Evolutionary conservation across 2,797 vertebrate genomes (phyloP).

Genomic region (Pelobates cultripes): DNA sequence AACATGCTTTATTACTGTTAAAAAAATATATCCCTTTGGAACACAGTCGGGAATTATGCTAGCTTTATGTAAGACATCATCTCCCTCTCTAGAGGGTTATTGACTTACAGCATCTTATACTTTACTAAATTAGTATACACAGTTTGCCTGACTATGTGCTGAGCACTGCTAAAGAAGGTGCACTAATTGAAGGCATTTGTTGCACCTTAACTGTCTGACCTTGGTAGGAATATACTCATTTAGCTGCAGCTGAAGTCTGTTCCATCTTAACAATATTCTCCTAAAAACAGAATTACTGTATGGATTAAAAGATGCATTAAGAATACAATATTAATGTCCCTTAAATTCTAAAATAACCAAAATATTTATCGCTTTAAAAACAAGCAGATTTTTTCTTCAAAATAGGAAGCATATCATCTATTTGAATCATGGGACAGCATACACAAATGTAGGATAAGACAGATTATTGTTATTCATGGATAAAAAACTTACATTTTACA

Average conservation of each 20-base stretch:
- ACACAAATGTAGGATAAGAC: too few relatives aligned
- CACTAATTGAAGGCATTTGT: slow-evolving; percentile 37
- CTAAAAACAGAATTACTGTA: slow-evolving; percentile 32
- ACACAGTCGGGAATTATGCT: slow-evolving; percentile 44
- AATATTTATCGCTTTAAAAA: too few relatives aligned
- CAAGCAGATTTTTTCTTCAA: too few relatives aligned
- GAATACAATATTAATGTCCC: too few relatives aligned
- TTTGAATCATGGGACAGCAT: too few relatives aligned
- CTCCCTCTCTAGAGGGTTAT: slow-evolving; percentile 38
- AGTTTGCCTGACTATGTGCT: slow-evolving; percentile 43
- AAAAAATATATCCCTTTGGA: slow-evolving; percentile 44
- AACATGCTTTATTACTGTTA: slow-evolving; percentile 44
- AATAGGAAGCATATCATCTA: too few relatives aligned
- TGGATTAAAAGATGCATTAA: not conserved
- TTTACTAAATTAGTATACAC: slow-evolving; percentile 47
- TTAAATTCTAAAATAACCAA: not conserved
- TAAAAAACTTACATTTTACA: too few relatives aligned
- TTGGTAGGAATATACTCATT: slow-evolving; percentile 20
- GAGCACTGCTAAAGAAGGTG: slow-evolving; percentile 41
- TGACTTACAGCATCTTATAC: slow-evolving; percentile 48
- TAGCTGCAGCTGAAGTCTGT: not conserved
- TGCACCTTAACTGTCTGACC: slow-evolving; percentile 42
- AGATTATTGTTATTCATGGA: too few relatives aligned
- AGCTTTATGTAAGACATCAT: slow-evolving; percentile 53
- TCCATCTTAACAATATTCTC: slow-evolving; percentile 17